Percentiles rank a stretch among this genome's conserved stretches.
Conservation (phyloP, 2,888 invertebrate genomes). For the Pachycephus smyrnensis region DNA sequence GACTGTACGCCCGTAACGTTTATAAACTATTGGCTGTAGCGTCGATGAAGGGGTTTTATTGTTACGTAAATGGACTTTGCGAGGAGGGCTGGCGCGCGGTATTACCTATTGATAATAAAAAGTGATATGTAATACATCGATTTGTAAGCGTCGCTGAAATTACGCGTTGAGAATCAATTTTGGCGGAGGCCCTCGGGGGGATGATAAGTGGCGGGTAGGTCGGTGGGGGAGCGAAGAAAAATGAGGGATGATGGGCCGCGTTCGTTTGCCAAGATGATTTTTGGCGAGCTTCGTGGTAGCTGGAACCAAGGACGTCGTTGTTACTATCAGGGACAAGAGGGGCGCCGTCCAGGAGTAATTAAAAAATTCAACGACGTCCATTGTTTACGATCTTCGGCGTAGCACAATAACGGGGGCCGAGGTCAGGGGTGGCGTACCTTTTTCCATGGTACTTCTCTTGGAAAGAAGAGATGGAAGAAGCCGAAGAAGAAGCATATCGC, state of each 20-base stretch:
- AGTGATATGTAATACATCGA: background rate
- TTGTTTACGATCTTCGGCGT: constrained; percentile 6
- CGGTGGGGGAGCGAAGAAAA: background rate
- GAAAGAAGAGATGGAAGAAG: background rate
- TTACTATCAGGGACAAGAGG: constrained; percentile 5
- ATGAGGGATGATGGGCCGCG: background rate
- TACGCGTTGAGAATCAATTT: background rate
- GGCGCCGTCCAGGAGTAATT: constrained; percentile 18
- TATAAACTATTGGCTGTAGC: background rate
- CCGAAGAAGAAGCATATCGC: background rate
- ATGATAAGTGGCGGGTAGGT: background rate
- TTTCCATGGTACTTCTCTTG: background rate
- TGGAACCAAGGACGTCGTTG: constrained; percentile 6
- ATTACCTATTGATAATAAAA: background rate
- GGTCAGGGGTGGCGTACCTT: background rate
- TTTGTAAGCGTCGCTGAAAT: background rate
- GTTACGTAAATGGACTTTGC: background rate
- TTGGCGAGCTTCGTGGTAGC: constrained; percentile 11
- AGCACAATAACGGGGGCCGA: background rate
- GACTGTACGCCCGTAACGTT: background rate
- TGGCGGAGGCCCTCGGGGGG: background rate
- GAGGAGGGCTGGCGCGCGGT: background rate
- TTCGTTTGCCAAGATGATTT: background rate
- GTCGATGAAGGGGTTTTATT: background rate
- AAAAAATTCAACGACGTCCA: background rate